Evolutionary conservation across 2,888 invertebrate species (phyloP).

Genomic region (Eupithecia dodoneata): DNA sequence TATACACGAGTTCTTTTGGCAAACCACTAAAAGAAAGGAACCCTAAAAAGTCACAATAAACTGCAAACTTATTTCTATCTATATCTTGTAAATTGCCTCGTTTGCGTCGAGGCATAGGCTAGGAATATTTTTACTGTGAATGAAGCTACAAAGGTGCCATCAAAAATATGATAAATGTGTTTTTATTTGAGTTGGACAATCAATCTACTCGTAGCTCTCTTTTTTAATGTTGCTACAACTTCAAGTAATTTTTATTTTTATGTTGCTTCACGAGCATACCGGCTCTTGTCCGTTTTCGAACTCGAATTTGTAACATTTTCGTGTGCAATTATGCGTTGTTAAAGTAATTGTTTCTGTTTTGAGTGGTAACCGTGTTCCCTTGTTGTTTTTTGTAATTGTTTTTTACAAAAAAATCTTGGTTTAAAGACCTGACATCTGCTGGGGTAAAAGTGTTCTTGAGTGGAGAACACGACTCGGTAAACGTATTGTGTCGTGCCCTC

Average conservation of each 20-base stretch:
- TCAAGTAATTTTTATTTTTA: slow-evolving; percentile 6
- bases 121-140: background rate
- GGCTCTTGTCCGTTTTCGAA: background rate
- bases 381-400: background rate
- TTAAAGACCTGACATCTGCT: no score
- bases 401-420: no score
- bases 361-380: background rate
- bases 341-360: background rate
- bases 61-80: background rate
- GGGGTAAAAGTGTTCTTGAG: no score
- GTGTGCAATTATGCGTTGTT: background rate
- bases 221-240: slow-evolving; percentile 14
- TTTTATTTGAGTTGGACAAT: slow-evolving; percentile 17
- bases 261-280: background rate
- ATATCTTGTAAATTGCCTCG: background rate
- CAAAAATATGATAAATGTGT: slow-evolving; percentile 22
- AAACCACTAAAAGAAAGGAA: background rate
- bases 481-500: no score
- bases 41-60: background rate
- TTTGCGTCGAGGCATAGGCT: background rate
- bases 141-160: background rate
- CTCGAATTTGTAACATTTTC: background rate
- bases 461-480: no score
- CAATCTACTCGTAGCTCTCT: slow-evolving; percentile 19
- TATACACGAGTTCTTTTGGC: no score